These are phyloP conservation scores for Melanerpes formicivorus DNA, from an alignment of 2,113 vertebrate species.

Conservation along the genomic window DNA sequence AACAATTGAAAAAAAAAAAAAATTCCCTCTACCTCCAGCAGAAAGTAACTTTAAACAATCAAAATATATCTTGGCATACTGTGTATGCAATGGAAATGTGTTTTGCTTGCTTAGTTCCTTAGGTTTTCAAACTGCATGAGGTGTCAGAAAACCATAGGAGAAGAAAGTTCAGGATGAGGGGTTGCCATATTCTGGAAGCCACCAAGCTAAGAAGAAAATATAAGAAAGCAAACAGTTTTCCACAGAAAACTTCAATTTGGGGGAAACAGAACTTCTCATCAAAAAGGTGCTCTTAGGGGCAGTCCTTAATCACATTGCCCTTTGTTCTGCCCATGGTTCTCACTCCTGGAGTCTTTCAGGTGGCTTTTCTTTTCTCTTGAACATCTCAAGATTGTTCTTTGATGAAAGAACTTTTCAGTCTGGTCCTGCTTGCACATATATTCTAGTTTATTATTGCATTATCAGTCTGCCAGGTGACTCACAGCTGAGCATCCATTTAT, in stretches of 20 bases:
- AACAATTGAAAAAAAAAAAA: background rate
- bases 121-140: background rate
- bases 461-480: background rate
- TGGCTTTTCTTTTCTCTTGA: background rate
- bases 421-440: background rate
- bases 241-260: background rate
- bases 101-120: background rate
- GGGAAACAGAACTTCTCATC: background rate
- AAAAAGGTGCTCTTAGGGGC: background rate
- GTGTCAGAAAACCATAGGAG: background rate
- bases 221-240: background rate
- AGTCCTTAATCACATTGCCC: background rate
- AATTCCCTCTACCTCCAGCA: background rate
- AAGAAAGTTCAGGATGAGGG: background rate
- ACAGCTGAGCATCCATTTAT: background rate
- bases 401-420: background rate
- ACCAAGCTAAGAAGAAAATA: background rate
- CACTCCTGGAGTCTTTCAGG: background rate
- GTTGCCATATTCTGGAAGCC: background rate
- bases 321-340: background rate
- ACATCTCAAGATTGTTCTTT: background rate
- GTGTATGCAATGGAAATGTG: background rate
- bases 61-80: background rate
- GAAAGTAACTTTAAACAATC: background rate
- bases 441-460: background rate